A percentile compares a stretch with the other conserved stretches of the same genome.
Conservation (phyloP, 2,888 invertebrate species). For the Erannis defoliaria region DNA sequence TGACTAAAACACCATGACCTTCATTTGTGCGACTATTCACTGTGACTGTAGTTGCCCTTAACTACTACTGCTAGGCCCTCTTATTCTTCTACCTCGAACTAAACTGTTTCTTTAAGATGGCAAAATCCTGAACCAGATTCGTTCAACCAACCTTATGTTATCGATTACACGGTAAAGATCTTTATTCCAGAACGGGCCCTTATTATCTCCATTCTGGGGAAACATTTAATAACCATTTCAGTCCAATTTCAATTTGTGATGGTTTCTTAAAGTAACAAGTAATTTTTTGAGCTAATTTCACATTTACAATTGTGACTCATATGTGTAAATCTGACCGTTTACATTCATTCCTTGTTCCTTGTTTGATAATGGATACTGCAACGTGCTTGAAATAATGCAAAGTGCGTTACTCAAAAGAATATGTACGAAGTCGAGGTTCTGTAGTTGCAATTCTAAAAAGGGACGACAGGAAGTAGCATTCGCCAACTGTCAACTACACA, state of each 20-base stretch:
- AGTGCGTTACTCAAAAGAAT: neutral
- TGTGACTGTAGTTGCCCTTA: too few relatives aligned
- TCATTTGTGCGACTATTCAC: neutral
- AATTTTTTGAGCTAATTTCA: neutral
- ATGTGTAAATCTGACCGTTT: neutral
- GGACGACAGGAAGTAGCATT: slow-evolving; percentile 65
- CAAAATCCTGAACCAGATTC: slow-evolving; percentile 29
- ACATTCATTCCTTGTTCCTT: slow-evolving; percentile 1
- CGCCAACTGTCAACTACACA: slow-evolving; percentile 55
- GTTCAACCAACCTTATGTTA: slow-evolving; percentile 47
- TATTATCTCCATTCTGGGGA: slow-evolving; percentile 10
- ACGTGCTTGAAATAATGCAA: slow-evolving; percentile 4
- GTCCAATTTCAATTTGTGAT: slow-evolving; percentile 8
- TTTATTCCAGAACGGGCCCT: slow-evolving; percentile 10
- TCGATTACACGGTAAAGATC: slow-evolving; percentile 36
- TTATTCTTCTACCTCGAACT: too few relatives aligned
- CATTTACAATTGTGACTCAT: neutral
- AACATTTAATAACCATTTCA: slow-evolving; percentile 20
- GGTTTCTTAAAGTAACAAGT: neutral
- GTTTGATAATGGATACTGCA: neutral
- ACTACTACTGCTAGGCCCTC: too few relatives aligned
- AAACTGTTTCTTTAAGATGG: too few relatives aligned
- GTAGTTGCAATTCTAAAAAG: slow-evolving; percentile 11
- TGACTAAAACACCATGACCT: neutral
- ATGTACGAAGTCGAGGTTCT: slow-evolving; percentile 3